Base-by-base conservation (phyloP, 2,113 vertebrate genomes). In the Taxidea taxus region DNA sequence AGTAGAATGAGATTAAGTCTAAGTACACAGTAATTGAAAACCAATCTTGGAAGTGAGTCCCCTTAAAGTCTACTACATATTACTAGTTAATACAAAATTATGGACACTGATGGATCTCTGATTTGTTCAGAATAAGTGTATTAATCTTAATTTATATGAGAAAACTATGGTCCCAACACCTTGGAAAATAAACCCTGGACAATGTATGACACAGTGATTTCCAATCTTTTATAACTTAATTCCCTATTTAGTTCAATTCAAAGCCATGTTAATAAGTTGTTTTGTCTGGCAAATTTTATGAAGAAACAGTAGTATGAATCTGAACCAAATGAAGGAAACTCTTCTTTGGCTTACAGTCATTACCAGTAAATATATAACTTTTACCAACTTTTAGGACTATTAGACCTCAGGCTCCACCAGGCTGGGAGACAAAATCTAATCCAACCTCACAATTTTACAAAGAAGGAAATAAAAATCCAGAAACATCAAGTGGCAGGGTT, bases 171-270 rank as follows among this genome's bases (percentile, higher is more conserved):
- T 82, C 8, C 89, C 25, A 34, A 64, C 0, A 64, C 39, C 39
- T 60, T 91, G 25, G 56, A 51, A 90, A 91, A 92, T 62, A 78
- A 3, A 85, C 37, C 25, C 29, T 87, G n/a, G 39, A 68, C 25
- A 74, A 86, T 44, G 84, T 8, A 51, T 7, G 84, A 27, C n/a
- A 95, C 31, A 58, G 81, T 42, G 15, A 90, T 80, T 68, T 56
- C 47, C 29, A 77, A 34, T 64, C 21, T 92, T 85, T 75, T 54
- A 44, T 64, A 90, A 7, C 64, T 10, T 70, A 78, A 81, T 75
- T 88, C 31, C 6, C n/a, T 72, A 75, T 81, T 97, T 74, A 92
- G 95, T 81, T 90, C 74, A 92, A 96, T 81, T 90, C 27, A 92
- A 95, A 92, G 54, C 74, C 6, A 93, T 62, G 25, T 21, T 54